Base-by-base conservation (phyloP, 2,888 invertebrate genomes). In the Teinopalpus imperialis region DNA sequence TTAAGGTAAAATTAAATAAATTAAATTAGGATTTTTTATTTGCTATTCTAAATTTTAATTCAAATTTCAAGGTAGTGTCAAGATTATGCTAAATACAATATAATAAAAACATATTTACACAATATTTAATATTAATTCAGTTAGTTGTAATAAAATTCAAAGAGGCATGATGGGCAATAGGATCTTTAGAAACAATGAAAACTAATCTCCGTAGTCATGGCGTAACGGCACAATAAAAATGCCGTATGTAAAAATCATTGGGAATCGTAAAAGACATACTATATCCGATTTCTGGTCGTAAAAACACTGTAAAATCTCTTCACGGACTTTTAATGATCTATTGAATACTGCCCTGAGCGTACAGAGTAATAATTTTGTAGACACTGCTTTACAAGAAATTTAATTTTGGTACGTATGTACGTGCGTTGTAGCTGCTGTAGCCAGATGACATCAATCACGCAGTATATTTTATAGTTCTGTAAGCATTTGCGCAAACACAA, bases 281-380 rank as follows among this genome's bases (percentile, higher is more conserved):
- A 53, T 70, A 83, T 82, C 79, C 70, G 74, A 86, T 83, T 80
- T 79, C 83, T 60, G 65, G 55, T 81, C 82, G 77, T 86, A 81
- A 86, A 85, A 75, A 51, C 45, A 59, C 58, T 59, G 61, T 78
- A 71, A 74, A 71, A 54, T 62, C 61, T 72, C 76, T 76, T 80
- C 74, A 78, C 73, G 69, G 70, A 72, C 63, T 73, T 76, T 79
- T 81, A 78, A 80, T 71, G 74, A 65, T 56, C 62, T 62, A 71
- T 74, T 75, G 74, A 71, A 79, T 66, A 65, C 59, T 61, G 54
- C 55, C 56, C 64, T 5, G 7, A 9, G 8, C 14, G 18, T 9
- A 36, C 26, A 47, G 42, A 26, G 20, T 27, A 20, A 39, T 10
- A n/a, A n/a, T n/a, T n/a, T n/a, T n/a, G n/a, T n/a, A n/a, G n/a